These are phyloP conservation scores for Tanypteryx hageni DNA, from an alignment of 2,888 invertebrate genomes.

Conservation along the genomic window DNA sequence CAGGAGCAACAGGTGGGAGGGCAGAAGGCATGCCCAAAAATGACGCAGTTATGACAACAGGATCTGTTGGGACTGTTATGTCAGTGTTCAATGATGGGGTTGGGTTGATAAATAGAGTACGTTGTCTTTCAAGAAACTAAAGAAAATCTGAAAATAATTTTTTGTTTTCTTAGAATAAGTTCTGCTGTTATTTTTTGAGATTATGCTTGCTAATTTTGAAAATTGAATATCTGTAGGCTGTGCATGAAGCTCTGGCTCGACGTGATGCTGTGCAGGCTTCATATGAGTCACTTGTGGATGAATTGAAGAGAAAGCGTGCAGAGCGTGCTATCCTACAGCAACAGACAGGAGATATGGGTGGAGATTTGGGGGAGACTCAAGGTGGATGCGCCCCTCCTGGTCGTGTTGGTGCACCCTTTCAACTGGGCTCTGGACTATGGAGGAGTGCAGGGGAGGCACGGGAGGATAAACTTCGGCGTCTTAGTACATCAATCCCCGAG, in stretches of 20 bases:
- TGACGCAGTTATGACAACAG: too few species aligned
- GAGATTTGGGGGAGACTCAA: constrained; percentile 52
- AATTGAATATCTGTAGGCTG: constrained; percentile 73
- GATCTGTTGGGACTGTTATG: too few species aligned
- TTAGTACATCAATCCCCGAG: constrained; percentile 71
- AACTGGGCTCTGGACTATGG: constrained; percentile 77
- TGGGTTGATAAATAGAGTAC: too few species aligned
- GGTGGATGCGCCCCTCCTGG: constrained; percentile 41
- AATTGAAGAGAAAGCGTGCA: constrained; percentile 79
- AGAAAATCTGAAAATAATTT: too few species aligned
- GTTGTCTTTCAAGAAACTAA: too few species aligned
- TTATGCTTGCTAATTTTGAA: too few species aligned
- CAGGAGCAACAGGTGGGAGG: too few species aligned
- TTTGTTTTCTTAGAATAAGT: too few species aligned
- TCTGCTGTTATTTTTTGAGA: too few species aligned
- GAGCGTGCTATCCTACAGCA: constrained; percentile 72
- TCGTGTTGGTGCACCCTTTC: constrained; percentile 66
- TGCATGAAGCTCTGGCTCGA: constrained; percentile 81
- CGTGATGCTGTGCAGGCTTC: constrained; percentile 82
- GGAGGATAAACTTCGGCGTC: constrained; percentile 78
- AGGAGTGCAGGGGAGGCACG: constrained; percentile 78
- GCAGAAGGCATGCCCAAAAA: too few species aligned
- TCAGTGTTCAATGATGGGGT: too few species aligned
- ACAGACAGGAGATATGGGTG: constrained; percentile 42
- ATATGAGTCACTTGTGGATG: constrained; percentile 81